phyloP scores from a whole-genome alignment of 2,113 vertebrate species.

The Poeciliopsis turrubarensis region DNA sequence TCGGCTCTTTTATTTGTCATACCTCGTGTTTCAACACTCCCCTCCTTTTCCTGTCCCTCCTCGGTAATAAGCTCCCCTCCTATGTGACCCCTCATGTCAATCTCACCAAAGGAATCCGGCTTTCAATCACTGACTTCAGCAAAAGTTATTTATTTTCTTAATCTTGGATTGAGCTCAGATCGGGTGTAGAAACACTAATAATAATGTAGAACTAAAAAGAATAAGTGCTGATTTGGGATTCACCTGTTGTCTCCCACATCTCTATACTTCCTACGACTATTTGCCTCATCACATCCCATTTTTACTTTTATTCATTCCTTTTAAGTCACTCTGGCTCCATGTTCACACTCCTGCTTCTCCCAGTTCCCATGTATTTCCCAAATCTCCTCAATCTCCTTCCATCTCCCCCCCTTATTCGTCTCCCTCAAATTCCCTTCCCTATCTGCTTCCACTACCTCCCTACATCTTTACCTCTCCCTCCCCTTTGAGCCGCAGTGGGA shows the following conservation, averaged over 20 bases:
- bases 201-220: constrained; percentile 18
- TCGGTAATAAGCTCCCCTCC: constrained; percentile 69
- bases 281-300: constrained; percentile 14
- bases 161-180: constrained; percentile 66
- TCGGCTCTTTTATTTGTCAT: constrained; percentile 7
- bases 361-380: constrained; percentile 50
- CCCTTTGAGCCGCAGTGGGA: constrained; percentile 56
- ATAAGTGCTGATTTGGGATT: constrained; percentile 28
- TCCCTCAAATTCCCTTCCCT: constrained; percentile 31
- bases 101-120: constrained; percentile 52
- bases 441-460: constrained; percentile 36
- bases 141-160: constrained; percentile 64
- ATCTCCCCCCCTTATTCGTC: constrained; percentile 33
- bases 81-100: constrained; percentile 76
- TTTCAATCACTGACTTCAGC: constrained; percentile 62
- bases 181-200: neutral
- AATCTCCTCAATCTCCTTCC: constrained; percentile 53
- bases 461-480: constrained; percentile 31
- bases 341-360: constrained; percentile 35
- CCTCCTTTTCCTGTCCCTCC: constrained; percentile 41
- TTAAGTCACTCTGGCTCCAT: constrained; percentile 30
- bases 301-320: constrained; percentile 25
- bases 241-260: constrained; percentile 40
- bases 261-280: neutral
- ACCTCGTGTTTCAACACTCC: constrained; percentile 52